A percentile compares a stretch with the other conserved stretches of the same genome.
These are phyloP conservation scores for Heliopora coerulea DNA, from an alignment of 92 coral and sea anemone species.

Conservation along the genomic window DNA sequence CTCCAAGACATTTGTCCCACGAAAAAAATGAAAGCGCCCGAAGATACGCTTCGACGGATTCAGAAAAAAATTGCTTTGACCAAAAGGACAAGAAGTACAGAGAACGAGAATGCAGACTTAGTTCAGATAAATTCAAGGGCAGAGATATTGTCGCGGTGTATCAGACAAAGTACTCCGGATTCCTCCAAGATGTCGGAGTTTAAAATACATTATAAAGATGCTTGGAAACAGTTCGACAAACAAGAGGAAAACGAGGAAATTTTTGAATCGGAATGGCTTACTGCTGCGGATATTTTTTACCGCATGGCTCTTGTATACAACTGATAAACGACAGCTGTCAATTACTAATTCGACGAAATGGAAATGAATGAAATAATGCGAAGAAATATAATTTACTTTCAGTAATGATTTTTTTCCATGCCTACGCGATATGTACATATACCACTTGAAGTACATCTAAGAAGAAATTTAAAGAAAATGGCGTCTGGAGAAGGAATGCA, in stretches of 20 bases:
- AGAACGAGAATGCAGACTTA: constrained; percentile 1
- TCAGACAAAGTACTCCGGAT: not conserved
- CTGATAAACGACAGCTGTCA: not conserved
- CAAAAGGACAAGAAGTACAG: not conserved
- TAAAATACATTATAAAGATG: constrained; percentile 5
- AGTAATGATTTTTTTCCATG: no score
- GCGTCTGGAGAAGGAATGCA: no score
- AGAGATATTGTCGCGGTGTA: not conserved
- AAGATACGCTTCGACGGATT: constrained; percentile 31
- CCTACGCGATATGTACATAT: no score
- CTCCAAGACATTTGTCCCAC: constrained; percentile 35
- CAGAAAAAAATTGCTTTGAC: constrained; percentile 29
- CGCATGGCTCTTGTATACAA: constrained; percentile 25
- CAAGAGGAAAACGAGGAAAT: not conserved
- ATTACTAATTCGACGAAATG: not conserved
- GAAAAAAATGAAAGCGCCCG: constrained; percentile 17
- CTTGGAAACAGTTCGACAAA: not conserved
- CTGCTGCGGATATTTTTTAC: constrained; percentile 10
- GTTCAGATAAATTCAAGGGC: not conserved
- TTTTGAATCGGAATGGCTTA: constrained; percentile 27
- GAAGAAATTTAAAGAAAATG: no score
- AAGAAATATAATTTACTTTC: no score
- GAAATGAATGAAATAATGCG: no score
- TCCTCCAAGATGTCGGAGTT: constrained; percentile 3
- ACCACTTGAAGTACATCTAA: no score